phyloP scores from a whole-genome alignment of 2,797 vertebrate genomes.

The Falco columbarius region DNA sequence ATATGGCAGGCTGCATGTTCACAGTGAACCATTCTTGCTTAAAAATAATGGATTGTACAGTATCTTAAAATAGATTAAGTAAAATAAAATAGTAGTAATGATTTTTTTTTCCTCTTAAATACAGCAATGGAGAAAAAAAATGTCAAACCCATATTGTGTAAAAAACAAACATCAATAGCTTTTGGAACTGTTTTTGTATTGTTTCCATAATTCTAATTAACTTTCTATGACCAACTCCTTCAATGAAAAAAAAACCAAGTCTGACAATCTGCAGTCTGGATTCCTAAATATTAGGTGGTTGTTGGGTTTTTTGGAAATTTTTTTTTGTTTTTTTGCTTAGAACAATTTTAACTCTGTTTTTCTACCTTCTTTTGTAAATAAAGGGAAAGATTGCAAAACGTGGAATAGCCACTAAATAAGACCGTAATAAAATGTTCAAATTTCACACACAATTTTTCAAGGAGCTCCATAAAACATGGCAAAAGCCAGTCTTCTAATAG shows the following conservation, averaged over 20 bases:
- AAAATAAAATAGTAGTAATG: neutral
- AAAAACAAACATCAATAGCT: neutral
- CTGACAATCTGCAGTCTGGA: neutral
- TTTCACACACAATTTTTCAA: neutral
- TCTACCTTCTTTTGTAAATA: neutral
- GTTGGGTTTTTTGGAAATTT: neutral
- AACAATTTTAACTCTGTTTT: neutral
- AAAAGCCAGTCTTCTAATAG: neutral
- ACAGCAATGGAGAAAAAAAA: neutral
- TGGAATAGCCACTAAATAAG: neutral
- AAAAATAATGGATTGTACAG: neutral
- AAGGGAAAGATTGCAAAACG: neutral
- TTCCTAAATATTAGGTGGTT: neutral
- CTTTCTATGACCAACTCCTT: neutral
- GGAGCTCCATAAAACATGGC: neutral
- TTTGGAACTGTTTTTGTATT: neutral
- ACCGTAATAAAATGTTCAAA: neutral
- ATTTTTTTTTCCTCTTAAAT: neutral
- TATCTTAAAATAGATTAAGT: neutral
- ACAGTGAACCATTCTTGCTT: neutral
- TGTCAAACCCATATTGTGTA: neutral
- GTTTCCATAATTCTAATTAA: neutral
- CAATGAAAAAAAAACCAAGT: neutral
- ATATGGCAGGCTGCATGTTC: neutral
- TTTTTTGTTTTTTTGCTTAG: neutral